Conservation (phyloP, 2,113 vertebrate species). For the Potamarius usumacintae region DNA sequence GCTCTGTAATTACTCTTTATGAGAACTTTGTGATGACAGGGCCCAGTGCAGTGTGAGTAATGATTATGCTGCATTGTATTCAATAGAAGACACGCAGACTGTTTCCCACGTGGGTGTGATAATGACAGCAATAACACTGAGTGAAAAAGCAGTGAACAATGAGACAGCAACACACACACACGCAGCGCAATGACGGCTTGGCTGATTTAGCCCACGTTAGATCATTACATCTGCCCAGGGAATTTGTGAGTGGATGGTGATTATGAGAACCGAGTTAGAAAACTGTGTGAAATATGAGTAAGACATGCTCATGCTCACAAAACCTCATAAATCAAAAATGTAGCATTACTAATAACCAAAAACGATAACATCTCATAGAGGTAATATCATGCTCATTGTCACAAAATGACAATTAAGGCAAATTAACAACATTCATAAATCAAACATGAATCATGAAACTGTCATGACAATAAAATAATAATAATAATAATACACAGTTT, state of each 20-base stretch:
- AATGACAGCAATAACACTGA: conserved; percentile 36
- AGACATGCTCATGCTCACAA: not conserved
- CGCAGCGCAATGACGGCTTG: conserved; percentile 8
- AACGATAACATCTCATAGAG: no score
- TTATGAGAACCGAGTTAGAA: not conserved
- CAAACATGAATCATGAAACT: not conserved
- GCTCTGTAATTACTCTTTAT: conserved; percentile 39
- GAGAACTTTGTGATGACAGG: not conserved
- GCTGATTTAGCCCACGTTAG: conserved; percentile 20
- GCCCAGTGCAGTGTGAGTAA: conserved; percentile 33
- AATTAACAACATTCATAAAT: not conserved
- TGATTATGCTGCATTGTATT: conserved; percentile 13
- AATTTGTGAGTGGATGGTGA: conserved; percentile 1
- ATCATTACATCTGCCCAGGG: conserved; percentile 13
- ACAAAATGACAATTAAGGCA: not conserved
- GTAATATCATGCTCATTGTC: not conserved
- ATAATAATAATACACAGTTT: no score
- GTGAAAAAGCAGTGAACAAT: conserved; percentile 22
- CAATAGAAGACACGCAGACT: conserved; percentile 14
- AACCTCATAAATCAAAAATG: not conserved
- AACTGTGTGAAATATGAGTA: conserved; percentile 11
- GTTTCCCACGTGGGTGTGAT: conserved; percentile 33
- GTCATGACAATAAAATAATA: not conserved
- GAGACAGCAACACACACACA: conserved; percentile 12
- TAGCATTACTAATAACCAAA: not conserved